Base-by-base conservation (phyloP, 2,888 invertebrate genomes). In the Cerastis leucographa region DNA sequence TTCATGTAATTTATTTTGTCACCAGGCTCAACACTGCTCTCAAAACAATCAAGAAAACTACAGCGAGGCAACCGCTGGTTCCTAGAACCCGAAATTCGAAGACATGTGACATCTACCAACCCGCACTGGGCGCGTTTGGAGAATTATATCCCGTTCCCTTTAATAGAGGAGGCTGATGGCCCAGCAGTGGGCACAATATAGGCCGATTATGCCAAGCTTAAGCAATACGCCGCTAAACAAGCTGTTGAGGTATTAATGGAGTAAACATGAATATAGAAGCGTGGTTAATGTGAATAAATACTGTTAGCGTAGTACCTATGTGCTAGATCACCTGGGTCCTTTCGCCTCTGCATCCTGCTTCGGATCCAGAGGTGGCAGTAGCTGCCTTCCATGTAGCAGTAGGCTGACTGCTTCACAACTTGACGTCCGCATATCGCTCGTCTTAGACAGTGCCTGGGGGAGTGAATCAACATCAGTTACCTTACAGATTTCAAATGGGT, bases 311-410 rank as follows among this genome's bases (percentile, higher is more conserved):
- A 91, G 90, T 95, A 96, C 95, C 95, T 95, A 96, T 94, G 93
- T 92, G 91, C 92, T 91, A 92, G 92, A 91, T 96, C 94, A 96
- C 96, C 97, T 96, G 95, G 94, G 87, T 96, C 95, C 95, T 95
- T 95, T 88, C 96, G 93, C 87, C 92, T 93, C 88, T 95, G 95
- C 95, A 96, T 94, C 81, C 92, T 94, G 79, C 88, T 92, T 2
- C 94, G 91, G 44, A 97, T 96, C 97, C 98, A 98, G 76, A 97
- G 97, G 91, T 99, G 98, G 92, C 99, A 99, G 90, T 97, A 97
- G 74, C 98, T 98, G 71, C 98, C 98, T 85, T 98, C 98, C 61
- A 98, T 97, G 92, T 98, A 98, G 92, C 99, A 99, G 91, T 98
- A 98, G 5, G 99, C 98, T 11, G 98, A 98, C 94, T 99, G 98